Evolutionary conservation across 2,797 vertebrate genomes (phyloP).

Genomic region (Acrossocheilus wenchowensis): DNA sequence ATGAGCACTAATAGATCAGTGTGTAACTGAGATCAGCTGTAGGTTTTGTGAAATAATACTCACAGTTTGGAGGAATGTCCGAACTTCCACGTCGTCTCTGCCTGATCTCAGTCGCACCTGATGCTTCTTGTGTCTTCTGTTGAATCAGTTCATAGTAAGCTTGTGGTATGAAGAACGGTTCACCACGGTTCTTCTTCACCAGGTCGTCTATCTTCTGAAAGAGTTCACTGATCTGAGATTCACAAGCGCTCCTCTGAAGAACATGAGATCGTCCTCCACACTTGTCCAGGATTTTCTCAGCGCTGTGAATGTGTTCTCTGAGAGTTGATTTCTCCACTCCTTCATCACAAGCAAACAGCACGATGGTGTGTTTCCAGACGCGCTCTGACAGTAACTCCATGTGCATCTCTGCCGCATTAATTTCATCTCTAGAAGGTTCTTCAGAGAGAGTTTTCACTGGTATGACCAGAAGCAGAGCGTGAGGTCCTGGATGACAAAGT

Average conservation of each 20-base stretch:
- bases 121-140: neutral
- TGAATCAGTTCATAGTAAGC: neutral
- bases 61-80: neutral
- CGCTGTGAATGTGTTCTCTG: conserved; percentile 14
- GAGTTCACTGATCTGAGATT: neutral
- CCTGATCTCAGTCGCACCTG: neutral
- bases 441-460: neutral
- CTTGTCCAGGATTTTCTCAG: conserved; percentile 42
- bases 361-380: conserved; percentile 51
- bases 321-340: neutral
- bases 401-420: neutral
- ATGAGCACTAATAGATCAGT: too few relatives aligned
- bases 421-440: neutral
- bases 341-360: conserved; percentile 47
- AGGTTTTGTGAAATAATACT: neutral
- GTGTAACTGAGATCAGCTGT: neutral
- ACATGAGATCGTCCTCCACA: conserved; percentile 37
- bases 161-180: neutral
- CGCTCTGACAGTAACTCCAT: conserved; percentile 41
- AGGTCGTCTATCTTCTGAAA: conserved; percentile 37
- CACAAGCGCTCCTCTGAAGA: neutral
- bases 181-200: neutral
- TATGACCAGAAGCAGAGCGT: conserved; percentile 50
- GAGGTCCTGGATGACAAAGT: conserved; percentile 53
- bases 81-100: neutral